Base-by-base conservation (phyloP, 2,113 vertebrate species). In the Mobula hypostoma region DNA sequence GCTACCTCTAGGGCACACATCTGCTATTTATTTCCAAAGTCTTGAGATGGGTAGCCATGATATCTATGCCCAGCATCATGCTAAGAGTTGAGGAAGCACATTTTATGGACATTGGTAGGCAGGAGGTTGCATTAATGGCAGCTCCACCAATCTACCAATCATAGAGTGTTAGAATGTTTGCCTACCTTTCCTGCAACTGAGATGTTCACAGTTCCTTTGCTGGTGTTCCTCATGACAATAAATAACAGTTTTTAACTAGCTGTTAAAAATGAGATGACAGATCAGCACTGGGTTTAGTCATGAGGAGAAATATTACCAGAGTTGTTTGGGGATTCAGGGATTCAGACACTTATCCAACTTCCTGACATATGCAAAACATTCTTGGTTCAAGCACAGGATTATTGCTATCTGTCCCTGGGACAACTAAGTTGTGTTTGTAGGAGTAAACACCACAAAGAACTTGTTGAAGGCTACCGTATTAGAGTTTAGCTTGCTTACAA, bases 301-400 rank as follows among this genome's bases (percentile, higher is more conserved):
- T 61, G 66, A 61, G 85, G 32, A 29, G 66, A 66, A 19, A n/a
- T 32, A 48, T 66, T 66, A 90, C 85, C 85, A 90, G 58, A 63
- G 14, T 90, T 90, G 29, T 15, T 90, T 66, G 85, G 85, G 61
- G 61, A 90, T 90, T 90, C 61, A 90, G 85, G 85, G 85, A 90
- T 90, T 90, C 63, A 90, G 85, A 90, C 61, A 88, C 85, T 32
- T 88, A 88, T 88, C 85, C 61, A 32, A 88, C 85, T 32, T 63
- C 66, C 85, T 88, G 58, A 88, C 32, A 90, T n/a, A 32, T 5
- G 85, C 85, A 90, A 90, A 90, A 90, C 15, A 8, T 90, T 32
- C 85, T 90, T 90, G 61, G 85, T 90, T 90, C 85, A 90, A 90
- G 61, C 58, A 90, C 85, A 90, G 85, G 85, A 90, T 90, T 90